These are phyloP conservation scores for Oreochromis mossambicus DNA, from an alignment of 2,797 vertebrate species.

Conservation along the genomic window DNA sequence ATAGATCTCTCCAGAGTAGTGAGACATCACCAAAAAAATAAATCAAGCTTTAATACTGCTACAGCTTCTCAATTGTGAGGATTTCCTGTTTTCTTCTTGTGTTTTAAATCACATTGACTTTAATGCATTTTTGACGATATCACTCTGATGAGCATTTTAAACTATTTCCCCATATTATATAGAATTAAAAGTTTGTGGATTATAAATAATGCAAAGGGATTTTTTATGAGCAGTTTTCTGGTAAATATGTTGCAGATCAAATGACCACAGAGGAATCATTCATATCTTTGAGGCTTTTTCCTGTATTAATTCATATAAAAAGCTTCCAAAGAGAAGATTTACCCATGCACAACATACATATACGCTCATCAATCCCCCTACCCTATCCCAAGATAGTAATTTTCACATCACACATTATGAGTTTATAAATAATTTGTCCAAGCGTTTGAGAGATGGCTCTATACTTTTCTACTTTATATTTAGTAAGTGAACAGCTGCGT, in stretches of 20 bases:
- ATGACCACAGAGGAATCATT: not conserved
- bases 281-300: not conserved
- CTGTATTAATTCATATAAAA: not conserved
- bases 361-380: not conserved
- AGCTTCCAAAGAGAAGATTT: not conserved
- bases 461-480: conserved; percentile 39
- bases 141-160: not conserved
- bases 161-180: not conserved
- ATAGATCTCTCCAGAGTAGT: not conserved
- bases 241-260: not conserved
- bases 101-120: not conserved
- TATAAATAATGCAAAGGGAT: not conserved
- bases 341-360: not conserved
- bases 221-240: not conserved
- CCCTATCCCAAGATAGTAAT: not conserved
- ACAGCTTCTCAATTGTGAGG: not conserved
- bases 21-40: not conserved
- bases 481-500: conserved; percentile 38
- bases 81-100: not conserved
- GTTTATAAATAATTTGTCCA: conserved; percentile 36
- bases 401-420: conserved; percentile 13
- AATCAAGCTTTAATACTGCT: not conserved
- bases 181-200: not conserved
- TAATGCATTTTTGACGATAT: not conserved
- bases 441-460: conserved; percentile 6